phyloP scores from a whole-genome alignment of 1,140 invertebrate species.

The Ceratina japonica region DNA sequence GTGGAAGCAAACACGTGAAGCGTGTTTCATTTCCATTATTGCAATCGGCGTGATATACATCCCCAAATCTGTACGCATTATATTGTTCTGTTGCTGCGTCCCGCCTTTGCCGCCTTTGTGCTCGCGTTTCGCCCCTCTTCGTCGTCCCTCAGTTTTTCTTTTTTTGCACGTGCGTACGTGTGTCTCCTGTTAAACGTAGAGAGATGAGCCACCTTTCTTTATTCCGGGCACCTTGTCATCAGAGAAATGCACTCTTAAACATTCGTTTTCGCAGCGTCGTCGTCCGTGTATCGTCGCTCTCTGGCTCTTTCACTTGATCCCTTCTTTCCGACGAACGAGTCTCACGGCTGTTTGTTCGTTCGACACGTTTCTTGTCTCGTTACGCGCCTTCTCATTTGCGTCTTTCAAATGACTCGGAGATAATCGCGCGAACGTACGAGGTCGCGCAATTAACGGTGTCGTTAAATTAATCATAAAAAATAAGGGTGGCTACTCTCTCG shows the following conservation, averaged over 20 bases:
- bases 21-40: conserved; percentile 30
- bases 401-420: neutral
- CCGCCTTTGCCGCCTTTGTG: neutral
- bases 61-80: conserved; percentile 33
- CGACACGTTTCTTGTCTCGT: conserved; percentile 26
- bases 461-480: too few relatives aligned
- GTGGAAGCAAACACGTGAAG: neutral
- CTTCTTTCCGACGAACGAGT: neutral
- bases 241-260: conserved; percentile 44
- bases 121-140: too few relatives aligned
- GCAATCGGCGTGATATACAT: conserved; percentile 26
- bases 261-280: conserved; percentile 34
- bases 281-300: neutral
- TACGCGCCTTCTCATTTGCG: neutral
- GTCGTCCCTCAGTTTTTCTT: neutral
- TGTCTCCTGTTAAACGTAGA: conserved; percentile 24
- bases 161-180: too few relatives aligned
- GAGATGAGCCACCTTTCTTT: conserved; percentile 10
- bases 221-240: conserved; percentile 25
- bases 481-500: too few relatives aligned
- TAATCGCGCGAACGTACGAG: neutral
- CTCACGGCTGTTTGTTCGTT: conserved; percentile 3
- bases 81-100: conserved; percentile 20
- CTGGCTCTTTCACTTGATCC: conserved; percentile 14
- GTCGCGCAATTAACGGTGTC: too few relatives aligned